phyloP scores from a whole-genome alignment of 2,888 invertebrate genomes.

The Protodeltote pygarga region DNA sequence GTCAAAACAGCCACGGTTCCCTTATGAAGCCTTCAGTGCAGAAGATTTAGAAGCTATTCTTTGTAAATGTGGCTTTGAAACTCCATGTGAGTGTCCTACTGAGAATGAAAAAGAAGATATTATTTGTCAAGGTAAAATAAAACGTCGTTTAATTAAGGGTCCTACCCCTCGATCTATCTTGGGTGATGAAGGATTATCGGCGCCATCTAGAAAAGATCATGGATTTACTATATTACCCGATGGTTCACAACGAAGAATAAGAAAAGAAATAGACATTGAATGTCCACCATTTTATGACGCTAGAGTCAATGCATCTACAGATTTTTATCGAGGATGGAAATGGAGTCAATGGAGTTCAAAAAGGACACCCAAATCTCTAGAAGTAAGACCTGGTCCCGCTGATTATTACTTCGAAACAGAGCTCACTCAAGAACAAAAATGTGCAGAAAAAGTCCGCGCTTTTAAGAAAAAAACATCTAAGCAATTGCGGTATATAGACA shows the following conservation, averaged over 20 bases:
- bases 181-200: conserved; percentile 54
- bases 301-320: conserved; percentile 61
- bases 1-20: conserved; percentile 71
- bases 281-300: conserved; percentile 70
- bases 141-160: conserved; percentile 66
- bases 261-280: conserved; percentile 35
- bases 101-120: conserved; percentile 46
- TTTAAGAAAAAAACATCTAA: conserved; percentile 65
- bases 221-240: conserved; percentile 54
- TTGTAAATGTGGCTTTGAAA: conserved; percentile 68
- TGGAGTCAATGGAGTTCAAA: conserved; percentile 72
- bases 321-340: conserved; percentile 77
- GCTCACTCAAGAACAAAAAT: conserved; percentile 54
- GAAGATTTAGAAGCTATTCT: conserved; percentile 68
- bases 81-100: conserved; percentile 64
- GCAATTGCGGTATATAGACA: conserved; percentile 73
- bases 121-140: conserved; percentile 64
- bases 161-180: conserved; percentile 48
- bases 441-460: conserved; percentile 66
- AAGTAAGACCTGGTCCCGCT: conserved; percentile 69
- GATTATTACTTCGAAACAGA: conserved; percentile 60
- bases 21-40: conserved; percentile 66
- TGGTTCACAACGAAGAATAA: conserved; percentile 51
- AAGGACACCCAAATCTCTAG: conserved; percentile 41
- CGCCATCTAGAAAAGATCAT: conserved; percentile 57